Conservation (phyloP, 2,888 invertebrate genomes). For the Colletes collaris region DNA sequence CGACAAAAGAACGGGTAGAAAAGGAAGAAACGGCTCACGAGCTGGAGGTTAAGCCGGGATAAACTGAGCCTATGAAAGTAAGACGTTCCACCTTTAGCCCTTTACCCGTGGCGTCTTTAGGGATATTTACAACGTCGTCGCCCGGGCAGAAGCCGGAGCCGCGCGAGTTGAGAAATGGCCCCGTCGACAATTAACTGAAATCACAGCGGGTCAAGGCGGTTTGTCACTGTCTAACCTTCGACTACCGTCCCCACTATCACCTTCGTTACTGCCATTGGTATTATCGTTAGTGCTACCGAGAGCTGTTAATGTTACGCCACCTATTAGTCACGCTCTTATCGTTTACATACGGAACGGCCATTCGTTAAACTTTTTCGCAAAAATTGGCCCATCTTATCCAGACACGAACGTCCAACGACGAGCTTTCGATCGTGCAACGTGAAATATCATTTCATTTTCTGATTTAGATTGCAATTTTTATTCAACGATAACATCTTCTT, state of each 20-base stretch:
- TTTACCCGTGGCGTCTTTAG: constrained; percentile 74
- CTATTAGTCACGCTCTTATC: constrained; percentile 46
- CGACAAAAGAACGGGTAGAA: constrained; percentile 55
- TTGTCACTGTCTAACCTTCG: constrained; percentile 77
- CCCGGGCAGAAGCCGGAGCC: constrained; percentile 54
- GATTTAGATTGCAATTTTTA: too few species aligned
- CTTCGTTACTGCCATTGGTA: constrained; percentile 46
- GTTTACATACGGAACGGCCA: constrained; percentile 13
- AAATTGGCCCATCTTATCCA: too few species aligned
- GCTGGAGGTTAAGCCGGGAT: constrained; percentile 57
- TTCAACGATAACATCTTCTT: too few species aligned
- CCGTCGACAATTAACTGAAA: constrained; percentile 81
- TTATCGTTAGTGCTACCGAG: constrained; percentile 59
- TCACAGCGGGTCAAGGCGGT: constrained; percentile 77
- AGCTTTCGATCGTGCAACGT: too few species aligned
- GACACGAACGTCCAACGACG: too few species aligned
- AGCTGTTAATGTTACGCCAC: constrained; percentile 53
- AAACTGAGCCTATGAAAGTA: constrained; percentile 70
- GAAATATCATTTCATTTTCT: too few species aligned
- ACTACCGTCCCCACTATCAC: constrained; percentile 58
- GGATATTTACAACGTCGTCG: constrained; percentile 78
- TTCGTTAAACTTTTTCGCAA: constrained; percentile 7
- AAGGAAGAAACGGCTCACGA: constrained; percentile 59
- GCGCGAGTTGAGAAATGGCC: constrained; percentile 79
- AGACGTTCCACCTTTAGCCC: constrained; percentile 79